phyloP scores from a whole-genome alignment of 2,113 vertebrate species.

The Lycocorax pyrrhopterus region DNA sequence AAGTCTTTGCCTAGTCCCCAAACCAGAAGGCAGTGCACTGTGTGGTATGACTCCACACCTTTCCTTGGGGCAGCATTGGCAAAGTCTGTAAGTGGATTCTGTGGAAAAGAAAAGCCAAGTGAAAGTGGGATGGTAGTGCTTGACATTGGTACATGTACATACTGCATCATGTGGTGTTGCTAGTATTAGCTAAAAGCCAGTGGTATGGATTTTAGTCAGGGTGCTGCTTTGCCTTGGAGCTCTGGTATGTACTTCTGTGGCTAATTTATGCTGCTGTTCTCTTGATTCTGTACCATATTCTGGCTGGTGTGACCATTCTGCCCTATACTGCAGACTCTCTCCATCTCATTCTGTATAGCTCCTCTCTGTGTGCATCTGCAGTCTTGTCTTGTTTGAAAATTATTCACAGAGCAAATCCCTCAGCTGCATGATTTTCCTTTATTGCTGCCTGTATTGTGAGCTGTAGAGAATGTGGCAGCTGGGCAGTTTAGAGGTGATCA shows the following conservation, averaged over 20 bases:
- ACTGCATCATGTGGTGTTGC: rapidly evolving
- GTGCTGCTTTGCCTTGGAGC: neutral
- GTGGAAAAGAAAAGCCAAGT: neutral
- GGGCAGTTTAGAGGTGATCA: neutral
- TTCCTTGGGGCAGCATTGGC: rapidly evolving
- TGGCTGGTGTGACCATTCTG: neutral
- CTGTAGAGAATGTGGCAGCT: neutral
- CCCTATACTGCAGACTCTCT: neutral
- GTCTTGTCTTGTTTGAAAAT: neutral
- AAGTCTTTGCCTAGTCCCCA: neutral
- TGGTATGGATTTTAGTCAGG: neutral
- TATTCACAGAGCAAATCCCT: neutral
- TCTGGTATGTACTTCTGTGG: neutral
- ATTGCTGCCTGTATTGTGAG: neutral
- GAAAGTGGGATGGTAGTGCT: neutral
- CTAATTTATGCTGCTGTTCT: neutral
- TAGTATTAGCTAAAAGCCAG: neutral
- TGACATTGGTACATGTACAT: rapidly evolving
- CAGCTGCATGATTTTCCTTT: neutral
- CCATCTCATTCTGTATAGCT: neutral
- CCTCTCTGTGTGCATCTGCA: neutral
- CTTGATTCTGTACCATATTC: neutral
- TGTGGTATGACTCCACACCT: neutral
- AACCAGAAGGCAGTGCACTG: neutral
- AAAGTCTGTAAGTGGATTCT: neutral